Percentiles rank a stretch among this genome's conserved stretches.
Conservation (phyloP, 2,797 vertebrate species). For the Nannoperca obscura region DNA sequence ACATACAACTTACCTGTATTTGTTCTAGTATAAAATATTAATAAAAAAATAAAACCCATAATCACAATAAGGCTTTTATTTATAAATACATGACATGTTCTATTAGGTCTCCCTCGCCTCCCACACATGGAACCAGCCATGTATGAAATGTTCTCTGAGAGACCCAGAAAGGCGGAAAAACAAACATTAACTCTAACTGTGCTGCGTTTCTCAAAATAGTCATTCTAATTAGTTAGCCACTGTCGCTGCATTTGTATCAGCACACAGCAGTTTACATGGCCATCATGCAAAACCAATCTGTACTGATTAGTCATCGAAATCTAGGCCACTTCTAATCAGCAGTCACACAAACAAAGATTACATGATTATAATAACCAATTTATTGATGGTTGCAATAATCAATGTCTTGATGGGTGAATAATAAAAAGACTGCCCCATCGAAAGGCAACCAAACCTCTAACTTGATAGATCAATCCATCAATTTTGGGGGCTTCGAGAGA, state of each 20-base stretch:
- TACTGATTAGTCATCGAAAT: constrained; percentile 53
- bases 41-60: constrained; percentile 8
- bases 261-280: constrained; percentile 26
- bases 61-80: constrained; percentile 59
- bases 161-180: constrained; percentile 60
- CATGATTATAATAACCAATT: constrained; percentile 27
- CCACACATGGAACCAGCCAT: constrained; percentile 63
- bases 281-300: constrained; percentile 48
- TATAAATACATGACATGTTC: constrained; percentile 36
- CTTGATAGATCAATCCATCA: constrained; percentile 52
- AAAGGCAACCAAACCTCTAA: constrained; percentile 46
- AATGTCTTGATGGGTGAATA: constrained; percentile 34
- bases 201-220: constrained; percentile 62
- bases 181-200: constrained; percentile 52
- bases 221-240: constrained; percentile 56
- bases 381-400: constrained; percentile 17
- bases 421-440: constrained; percentile 22
- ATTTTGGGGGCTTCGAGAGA: constrained; percentile 60
- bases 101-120: constrained; percentile 26
- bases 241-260: constrained; percentile 46
- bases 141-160: constrained; percentile 55
- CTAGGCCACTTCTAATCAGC: constrained; percentile 56
- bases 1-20: not conserved
- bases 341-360: constrained; percentile 47
- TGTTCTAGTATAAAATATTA: not conserved